A percentile compares a stretch with the other conserved stretches of the same genome.
These are phyloP conservation scores for Steatocranus sp. DNA, from an alignment of 2,797 vertebrate species.

Conservation along the genomic window DNA sequence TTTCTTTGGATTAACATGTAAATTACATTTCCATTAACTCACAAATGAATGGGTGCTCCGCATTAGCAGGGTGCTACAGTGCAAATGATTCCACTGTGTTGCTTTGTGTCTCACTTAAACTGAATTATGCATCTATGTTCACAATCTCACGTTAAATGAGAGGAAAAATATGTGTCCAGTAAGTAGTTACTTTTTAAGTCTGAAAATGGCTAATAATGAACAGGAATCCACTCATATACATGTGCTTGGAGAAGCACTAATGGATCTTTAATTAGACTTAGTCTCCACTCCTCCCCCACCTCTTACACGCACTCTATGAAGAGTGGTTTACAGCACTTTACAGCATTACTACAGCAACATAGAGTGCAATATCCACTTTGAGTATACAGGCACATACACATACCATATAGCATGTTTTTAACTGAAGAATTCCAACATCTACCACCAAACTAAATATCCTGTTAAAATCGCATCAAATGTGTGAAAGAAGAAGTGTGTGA, in stretches of 20 bases:
- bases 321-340: background rate
- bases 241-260: constrained; percentile 26
- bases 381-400: background rate
- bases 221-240: constrained; percentile 16
- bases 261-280: constrained; percentile 55
- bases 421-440: background rate
- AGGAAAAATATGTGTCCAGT: background rate
- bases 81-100: constrained; percentile 33
- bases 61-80: constrained; percentile 43
- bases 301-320: background rate
- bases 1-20: constrained; percentile 36
- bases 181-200: background rate
- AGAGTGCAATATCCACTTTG: constrained; percentile 24
- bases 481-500: background rate
- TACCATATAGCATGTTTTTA: background rate
- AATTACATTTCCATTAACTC: constrained; percentile 62
- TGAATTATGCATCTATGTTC: constrained; percentile 17
- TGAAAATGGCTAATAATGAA: background rate
- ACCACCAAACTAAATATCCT: background rate
- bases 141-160: background rate
- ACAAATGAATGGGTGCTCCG: constrained; percentile 63
- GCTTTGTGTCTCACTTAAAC: constrained; percentile 7
- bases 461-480: background rate
- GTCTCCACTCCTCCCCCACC: constrained; percentile 31
- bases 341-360: background rate